Conservation (phyloP, 2,113 vertebrate species). For the Silurus meridionalis region DNA sequence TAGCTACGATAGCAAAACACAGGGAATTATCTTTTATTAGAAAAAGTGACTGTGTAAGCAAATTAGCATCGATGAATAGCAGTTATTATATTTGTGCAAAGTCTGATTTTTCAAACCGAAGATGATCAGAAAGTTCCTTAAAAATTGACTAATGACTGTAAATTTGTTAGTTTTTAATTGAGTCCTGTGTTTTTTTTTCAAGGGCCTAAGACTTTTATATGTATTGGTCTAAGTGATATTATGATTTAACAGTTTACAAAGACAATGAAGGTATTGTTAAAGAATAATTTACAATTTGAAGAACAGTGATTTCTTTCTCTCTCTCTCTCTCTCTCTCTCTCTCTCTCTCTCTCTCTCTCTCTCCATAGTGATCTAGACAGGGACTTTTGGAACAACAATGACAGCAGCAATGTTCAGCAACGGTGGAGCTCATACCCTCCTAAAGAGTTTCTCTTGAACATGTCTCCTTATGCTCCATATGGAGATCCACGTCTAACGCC, state of each 20-base stretch:
- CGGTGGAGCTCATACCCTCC: constrained; percentile 99
- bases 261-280: neutral
- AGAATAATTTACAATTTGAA: too few species aligned
- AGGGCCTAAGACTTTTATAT: too few species aligned
- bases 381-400: constrained; percentile 99
- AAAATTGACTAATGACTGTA: too few species aligned
- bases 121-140: neutral
- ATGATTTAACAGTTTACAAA: neutral
- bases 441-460: constrained; percentile 99
- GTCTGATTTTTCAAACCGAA: too few species aligned
- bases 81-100: too few species aligned
- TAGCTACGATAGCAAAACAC: too few species aligned
- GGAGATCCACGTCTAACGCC: constrained; percentile 98
- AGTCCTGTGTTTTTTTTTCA: too few species aligned
- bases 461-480: constrained; percentile 98
- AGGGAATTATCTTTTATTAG: neutral
- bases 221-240: neutral
- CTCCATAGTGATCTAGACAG: constrained; percentile 95
- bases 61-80: neutral
- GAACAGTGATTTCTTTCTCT: neutral
- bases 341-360: constrained; percentile 61
- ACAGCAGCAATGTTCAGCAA: constrained; percentile 99
- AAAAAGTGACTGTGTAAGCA: neutral
- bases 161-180: too few species aligned
- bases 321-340: neutral